Base-by-base conservation (phyloP, 2,888 invertebrate genomes). In the Ephialtes manifestator region DNA sequence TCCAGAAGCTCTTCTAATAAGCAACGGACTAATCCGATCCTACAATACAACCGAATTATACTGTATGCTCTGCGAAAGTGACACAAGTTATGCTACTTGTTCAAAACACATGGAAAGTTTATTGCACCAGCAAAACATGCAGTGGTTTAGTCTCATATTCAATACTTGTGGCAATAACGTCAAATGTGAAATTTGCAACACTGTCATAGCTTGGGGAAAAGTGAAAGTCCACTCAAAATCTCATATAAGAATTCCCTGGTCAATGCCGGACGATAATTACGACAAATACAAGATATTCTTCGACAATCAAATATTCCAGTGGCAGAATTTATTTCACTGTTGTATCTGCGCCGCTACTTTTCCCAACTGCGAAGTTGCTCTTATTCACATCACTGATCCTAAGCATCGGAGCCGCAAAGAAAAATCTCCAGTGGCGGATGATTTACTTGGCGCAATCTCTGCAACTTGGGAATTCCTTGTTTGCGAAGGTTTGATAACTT, bases 111-210 rank as follows among this genome's bases (percentile, higher is more conserved):
- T 72, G 0, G n/a, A 31, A 3, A 39, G 35, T 39, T 43, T 18
- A 15, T 10, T 24, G 46, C 80, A 80, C 15, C 15, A 28, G n/a
- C 11, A 15, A 8, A 28, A 24, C 13, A 10, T 74, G 11, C n/a
- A 55, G 0, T 46, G 46, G 48, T 80, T 80, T 18, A 1, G 55
- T 13, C 2, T 18, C 13, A 35, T 67, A 15, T 80, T 74, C 31
- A 20, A 35, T 15, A 53, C 7, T 15, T 3, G 1, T 7, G 24
- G 24, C n/a, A 13, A 15, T 0, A 13, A 24, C n/a, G 35, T 63
- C 3, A 20, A n/a, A n/a, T 80, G 80, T 35, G 67, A 20, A 65
- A 55, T 72, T 28, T 80, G 80, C 55, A n/a, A 43, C 8, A 18
- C 2, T 2, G 20, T 13, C 5, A 10, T 72, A 1, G 18, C 43